Evolutionary conservation across 2,888 invertebrate genomes (phyloP), one percentile per base, ranked within the genome.

Genomic region (Gibbula magus): DNA sequence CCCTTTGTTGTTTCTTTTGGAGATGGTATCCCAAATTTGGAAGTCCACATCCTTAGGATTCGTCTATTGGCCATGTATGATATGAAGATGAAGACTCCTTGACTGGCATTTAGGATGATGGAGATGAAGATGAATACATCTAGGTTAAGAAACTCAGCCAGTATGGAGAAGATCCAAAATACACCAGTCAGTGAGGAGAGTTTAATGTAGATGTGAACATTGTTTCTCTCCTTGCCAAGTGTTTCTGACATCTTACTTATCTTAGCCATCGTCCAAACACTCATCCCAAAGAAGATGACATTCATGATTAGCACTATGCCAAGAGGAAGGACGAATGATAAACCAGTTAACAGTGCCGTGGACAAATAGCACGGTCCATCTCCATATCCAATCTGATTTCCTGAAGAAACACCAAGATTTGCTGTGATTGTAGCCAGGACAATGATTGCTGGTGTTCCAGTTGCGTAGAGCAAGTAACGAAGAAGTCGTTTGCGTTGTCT

Each of bases 81-180:
- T 3, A 86, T 16, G 32, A 85, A 86, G 52, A 88, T 82, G 73
- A 85, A 86, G 5, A 87, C 32, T 0, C 88, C 88, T 74, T 88
- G 88, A 2, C 81, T 73, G 2, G 83, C 84, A 29, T 83, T 86
- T 3, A 86, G 51, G 13, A 82, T 61, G 16, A 84, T 82, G 4
- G 82, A 83, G 45, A 85, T 32, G 56, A 83, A 86, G 1, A 86
- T 83, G 20, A 88, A 83, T 0, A 81, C 51, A 2, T 83, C 79
- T n/a, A 83, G 39, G 0, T 80, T 74, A 0, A 86, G 67, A 29
- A 86, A 39, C 0, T 81, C 81, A 39, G 84, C 84, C 10, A 88
- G 32, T n/a, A 88, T 78, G 8, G 84, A 83, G 1, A 87, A 78
- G 8, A 86, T 79, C 87, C 88, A 88, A 2, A 86, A 80, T 8